Percentiles rank a stretch among this genome's conserved stretches.
These are phyloP conservation scores for Drosophila algonquin DNA, from an alignment of 2,888 invertebrate genomes.

Conservation along the genomic window DNA sequence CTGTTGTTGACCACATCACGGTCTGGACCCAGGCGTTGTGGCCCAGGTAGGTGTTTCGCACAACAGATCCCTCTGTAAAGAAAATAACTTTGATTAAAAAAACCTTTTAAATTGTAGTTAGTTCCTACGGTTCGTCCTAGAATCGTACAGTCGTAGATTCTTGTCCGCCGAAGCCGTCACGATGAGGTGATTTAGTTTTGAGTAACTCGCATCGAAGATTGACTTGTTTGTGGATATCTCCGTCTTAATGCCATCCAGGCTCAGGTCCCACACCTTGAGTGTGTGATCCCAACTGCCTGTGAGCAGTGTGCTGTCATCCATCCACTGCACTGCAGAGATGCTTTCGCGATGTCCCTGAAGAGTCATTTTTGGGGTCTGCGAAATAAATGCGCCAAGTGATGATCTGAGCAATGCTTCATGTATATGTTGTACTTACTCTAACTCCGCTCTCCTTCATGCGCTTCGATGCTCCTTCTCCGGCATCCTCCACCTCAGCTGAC, in stretches of 20 bases:
- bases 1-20: conserved; percentile 93
- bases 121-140: conserved; percentile 90
- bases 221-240: conserved; percentile 95
- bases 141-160: conserved; percentile 95
- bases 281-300: conserved; percentile 98
- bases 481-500: conserved; percentile 88
- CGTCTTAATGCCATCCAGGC: conserved; percentile 91
- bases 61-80: conserved; percentile 90
- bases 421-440: conserved; percentile 84
- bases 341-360: conserved; percentile 96
- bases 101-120: accelerated
- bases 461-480: conserved; percentile 87
- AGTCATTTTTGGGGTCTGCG: conserved; percentile 91
- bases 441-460: conserved; percentile 84
- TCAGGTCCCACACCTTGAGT: conserved; percentile 96
- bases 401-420: not conserved
- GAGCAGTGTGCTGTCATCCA: conserved; percentile 90
- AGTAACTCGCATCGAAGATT: conserved; percentile 94
- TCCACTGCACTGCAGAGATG: conserved; percentile 93
- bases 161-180: conserved; percentile 96
- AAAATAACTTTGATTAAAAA: not conserved
- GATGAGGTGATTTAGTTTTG: conserved; percentile 89
- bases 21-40: conserved; percentile 97
- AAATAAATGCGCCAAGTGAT: not conserved
- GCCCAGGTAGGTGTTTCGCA: conserved; percentile 92